phyloP scores from a whole-genome alignment of 1,140 invertebrate genomes.

The Rhyacophila brunnea region DNA sequence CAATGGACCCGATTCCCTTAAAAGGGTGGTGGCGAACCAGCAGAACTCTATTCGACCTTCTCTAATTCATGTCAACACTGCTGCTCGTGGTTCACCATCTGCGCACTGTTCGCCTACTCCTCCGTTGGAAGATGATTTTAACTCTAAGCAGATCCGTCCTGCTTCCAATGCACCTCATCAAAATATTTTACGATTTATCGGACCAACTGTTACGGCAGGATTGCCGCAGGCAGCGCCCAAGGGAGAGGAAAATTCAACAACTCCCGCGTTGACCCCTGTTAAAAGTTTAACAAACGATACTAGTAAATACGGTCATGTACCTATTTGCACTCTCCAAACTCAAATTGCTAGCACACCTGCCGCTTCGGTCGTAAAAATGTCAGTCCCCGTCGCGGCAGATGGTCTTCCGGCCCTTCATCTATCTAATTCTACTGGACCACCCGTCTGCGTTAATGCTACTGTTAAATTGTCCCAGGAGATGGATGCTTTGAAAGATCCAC shows the following conservation, averaged over 20 bases:
- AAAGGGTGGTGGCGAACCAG: neutral
- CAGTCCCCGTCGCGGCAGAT: neutral
- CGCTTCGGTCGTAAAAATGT: conserved; percentile 3
- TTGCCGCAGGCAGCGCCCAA: conserved; percentile 5
- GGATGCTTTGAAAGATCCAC: neutral
- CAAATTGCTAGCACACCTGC: conserved; percentile 11
- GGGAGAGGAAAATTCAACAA: conserved; percentile 18
- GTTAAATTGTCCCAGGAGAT: neutral
- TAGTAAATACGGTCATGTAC: conserved; percentile 3
- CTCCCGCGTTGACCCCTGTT: neutral
- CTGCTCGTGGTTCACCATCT: neutral
- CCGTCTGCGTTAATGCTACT: neutral
- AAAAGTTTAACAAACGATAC: conserved; percentile 3
- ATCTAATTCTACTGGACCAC: neutral
- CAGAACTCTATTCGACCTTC: neutral
- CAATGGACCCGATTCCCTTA: conserved; percentile 18
- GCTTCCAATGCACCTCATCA: conserved; percentile 4
- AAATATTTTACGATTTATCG: conserved; percentile 8
- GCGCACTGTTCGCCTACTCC: neutral
- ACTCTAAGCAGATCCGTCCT: conserved; percentile 18
- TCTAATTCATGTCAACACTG: conserved; percentile 5
- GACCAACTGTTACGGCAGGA: conserved; percentile 6
- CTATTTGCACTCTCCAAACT: conserved; percentile 3
- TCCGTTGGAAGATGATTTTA: neutral
- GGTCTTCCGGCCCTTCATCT: conserved; percentile 13